Base-by-base conservation (phyloP, 2,797 vertebrate species). In the Atherinosoma microstoma region DNA sequence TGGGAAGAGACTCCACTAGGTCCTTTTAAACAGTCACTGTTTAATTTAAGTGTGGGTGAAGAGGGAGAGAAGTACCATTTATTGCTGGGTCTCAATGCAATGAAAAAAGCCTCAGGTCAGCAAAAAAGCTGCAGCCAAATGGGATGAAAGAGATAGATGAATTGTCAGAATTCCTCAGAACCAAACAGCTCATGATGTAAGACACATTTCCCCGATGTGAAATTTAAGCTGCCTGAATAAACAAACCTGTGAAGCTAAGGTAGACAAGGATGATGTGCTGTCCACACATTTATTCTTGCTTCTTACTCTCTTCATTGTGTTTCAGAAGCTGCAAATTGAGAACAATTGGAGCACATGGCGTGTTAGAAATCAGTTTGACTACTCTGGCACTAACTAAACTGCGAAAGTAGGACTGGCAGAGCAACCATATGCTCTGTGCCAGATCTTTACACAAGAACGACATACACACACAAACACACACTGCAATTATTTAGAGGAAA, bases 21-120 rank as follows among this genome's bases (percentile, higher is more conserved):
- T 87, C 90, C 82, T 88, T 90, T 91, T 87, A 86, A 87, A 89
- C 89, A 92, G 90, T 86, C 84, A 85, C 87, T 88, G 74, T 90
- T 91, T 92, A 87, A 93, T 90, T 92, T 75, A 83, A 87, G 81
- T 75, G 78, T 70, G 80, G 82, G 74, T 78, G 83, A 88, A 85
- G 78, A 85, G 80, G 73, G 82, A 82, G 78, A 84, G 76, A 73
- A 80, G 78, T 75, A 80, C 74, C 82, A 78, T 88, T 87, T 85
- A 62, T 86, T 35, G 35, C 74, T 9, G 63, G 73, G 69, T 74
- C 67, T 86, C 71, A 24, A 10, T 56, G 78, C 69, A 20, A 77
- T 82, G 65, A 53, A 65, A 77, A 81, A 87, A 75, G 83, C 75
- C 72, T 80, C 70, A 61, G 85, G 85, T 91, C 91, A 91, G 80